Evolutionary conservation across 2,888 invertebrate species (phyloP), one percentile per base, ranked within the genome.

Genomic region (Athripsodes cinereus): DNA sequence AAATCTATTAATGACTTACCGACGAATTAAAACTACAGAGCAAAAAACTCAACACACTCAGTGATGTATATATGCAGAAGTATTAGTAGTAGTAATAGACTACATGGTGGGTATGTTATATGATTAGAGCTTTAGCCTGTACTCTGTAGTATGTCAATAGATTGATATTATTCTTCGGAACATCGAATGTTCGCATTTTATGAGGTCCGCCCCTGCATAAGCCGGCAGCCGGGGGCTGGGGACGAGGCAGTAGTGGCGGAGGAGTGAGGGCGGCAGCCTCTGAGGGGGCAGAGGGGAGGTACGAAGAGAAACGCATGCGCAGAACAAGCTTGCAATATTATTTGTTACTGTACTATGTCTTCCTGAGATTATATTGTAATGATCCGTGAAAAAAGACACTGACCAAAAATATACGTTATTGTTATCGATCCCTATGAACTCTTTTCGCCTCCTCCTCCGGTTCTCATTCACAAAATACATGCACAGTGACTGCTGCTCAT

Each of bases 281-380:
- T 13, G 40, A 40, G 40, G 40, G 40, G 40, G 13, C 8, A 13
- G 2, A 13, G 16, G 10, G 26, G 26, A 26, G 26, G 26, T 26
- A 26, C 26, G 26, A 40, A 13, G 40, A 40, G 40, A 16, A 5
- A 40, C 40, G 40, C 40, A 40, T 40, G 40, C 40, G 40, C 40
- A 40, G 40, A 40, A 40, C 40, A 13, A 40, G 40, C 40, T 40
- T 40, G 40, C 40, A 40, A 40, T 40, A 40, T 40, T 40, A 40
- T 40, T 40, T 40, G 40, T 13, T n/a, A 5, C n/a, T 40, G 13
- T 40, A 40, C 16, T 40, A n/a, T 40, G 16, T 40, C 40, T 40
- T 16, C n/a, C 40, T 3, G 13, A 40, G 40, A 40, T 40, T 8
- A 40, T 40, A 40, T 40, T 40, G 13, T 40, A 40, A 40, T 40